Percentiles rank a stretch among this genome's conserved stretches.
Conservation (phyloP, 2,888 invertebrate genomes). For the Podotricha telesiphe region DNA sequence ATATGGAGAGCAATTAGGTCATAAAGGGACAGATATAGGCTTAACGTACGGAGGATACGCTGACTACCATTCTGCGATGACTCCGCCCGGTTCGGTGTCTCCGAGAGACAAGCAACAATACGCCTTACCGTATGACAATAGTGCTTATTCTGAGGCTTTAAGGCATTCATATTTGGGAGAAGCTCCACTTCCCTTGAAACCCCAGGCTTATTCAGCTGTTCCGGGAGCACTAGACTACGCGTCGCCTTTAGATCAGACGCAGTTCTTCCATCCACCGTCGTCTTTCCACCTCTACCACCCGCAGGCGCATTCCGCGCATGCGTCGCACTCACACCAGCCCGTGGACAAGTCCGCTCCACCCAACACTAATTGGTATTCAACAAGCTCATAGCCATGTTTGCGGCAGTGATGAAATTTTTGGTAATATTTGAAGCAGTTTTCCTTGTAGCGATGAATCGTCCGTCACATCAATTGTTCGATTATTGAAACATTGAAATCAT, state of each 20-base stretch:
- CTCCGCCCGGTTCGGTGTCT: conserved; percentile 98
- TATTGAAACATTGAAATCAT: conserved; percentile 7
- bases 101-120: conserved; percentile 92
- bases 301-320: conserved; percentile 73
- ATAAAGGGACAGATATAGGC: conserved; percentile 84
- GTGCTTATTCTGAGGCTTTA: conserved; percentile 87
- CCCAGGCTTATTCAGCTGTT: conserved; percentile 93
- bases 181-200: conserved; percentile 90
- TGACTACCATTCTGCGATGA: conserved; percentile 97
- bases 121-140: conserved; percentile 77
- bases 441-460: conserved; percentile 43
- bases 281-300: conserved; percentile 96
- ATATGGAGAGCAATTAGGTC: conserved; percentile 86
- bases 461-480: conserved; percentile 34
- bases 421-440: conserved; percentile 39
- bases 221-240: conserved; percentile 87
- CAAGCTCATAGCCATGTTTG: conserved; percentile 87
- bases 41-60: conserved; percentile 85
- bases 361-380: conserved; percentile 90
- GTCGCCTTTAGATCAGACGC: conserved; percentile 90
- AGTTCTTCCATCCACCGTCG: conserved; percentile 90
- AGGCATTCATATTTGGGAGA: conserved; percentile 81
- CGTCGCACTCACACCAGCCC: conserved; percentile 73
- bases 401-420: conserved; percentile 40
- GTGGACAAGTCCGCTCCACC: conserved; percentile 86